These are phyloP conservation scores for Rhombomys opimus DNA, from an alignment of 2,113 vertebrate genomes.

Conservation along the genomic window DNA sequence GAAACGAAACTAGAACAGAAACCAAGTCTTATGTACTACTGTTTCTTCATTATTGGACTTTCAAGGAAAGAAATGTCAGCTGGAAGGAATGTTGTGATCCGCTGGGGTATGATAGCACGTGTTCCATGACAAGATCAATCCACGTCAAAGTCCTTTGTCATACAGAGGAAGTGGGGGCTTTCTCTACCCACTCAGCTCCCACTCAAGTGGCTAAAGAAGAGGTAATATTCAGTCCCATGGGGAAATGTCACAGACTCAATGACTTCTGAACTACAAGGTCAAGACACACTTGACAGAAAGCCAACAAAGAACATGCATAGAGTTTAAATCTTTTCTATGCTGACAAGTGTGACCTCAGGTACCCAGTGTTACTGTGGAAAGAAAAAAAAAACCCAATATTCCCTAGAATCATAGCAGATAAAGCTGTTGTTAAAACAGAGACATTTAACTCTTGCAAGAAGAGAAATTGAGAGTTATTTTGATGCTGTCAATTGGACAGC, in stretches of 20 bases:
- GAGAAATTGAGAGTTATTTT: background rate
- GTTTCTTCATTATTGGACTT: constrained; percentile 6
- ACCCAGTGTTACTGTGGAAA: background rate
- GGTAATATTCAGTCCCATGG: too few species aligned
- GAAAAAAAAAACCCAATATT: background rate
- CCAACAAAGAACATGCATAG: background rate
- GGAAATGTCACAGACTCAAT: background rate
- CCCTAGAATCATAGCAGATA: background rate
- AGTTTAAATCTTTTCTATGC: background rate
- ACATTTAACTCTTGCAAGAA: background rate
- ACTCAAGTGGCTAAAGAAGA: background rate
- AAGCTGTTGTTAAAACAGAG: background rate
- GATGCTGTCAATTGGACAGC: background rate
- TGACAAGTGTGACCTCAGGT: background rate
- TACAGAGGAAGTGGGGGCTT: background rate
- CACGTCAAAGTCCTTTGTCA: background rate
- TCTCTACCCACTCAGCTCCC: accelerated
- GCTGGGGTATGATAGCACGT: background rate
- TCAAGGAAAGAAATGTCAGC: background rate
- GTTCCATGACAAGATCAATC: background rate
- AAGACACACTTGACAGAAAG: background rate
- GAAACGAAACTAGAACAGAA: constrained; percentile 1
- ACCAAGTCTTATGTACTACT: background rate
- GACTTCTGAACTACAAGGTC: background rate
- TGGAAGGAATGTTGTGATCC: background rate